These are phyloP conservation scores for Magallana gigas DNA, from an alignment of 1,140 invertebrate species.

Conservation along the genomic window DNA sequence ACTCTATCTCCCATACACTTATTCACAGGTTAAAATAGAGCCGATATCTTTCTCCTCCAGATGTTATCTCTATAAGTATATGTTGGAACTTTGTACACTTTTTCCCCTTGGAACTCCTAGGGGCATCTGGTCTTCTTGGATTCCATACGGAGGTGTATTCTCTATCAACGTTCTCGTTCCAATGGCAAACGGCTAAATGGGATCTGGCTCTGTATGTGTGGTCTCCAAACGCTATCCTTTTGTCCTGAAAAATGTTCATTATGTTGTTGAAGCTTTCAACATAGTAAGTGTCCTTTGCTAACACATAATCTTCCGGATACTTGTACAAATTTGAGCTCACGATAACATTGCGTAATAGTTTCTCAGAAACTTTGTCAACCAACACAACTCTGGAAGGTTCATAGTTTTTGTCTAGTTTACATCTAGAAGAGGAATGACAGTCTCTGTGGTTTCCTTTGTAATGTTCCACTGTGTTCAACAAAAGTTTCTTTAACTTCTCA, in stretches of 20 bases:
- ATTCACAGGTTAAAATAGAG: not conserved
- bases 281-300: constrained; percentile 35
- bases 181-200: constrained; percentile 39
- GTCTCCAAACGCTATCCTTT: constrained; percentile 47
- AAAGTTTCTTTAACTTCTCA: constrained; percentile 1
- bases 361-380: too few species aligned
- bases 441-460: not conserved
- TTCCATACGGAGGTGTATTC: too few species aligned
- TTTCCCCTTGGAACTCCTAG: constrained; percentile 26
- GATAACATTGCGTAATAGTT: not conserved
- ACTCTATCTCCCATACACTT: too few species aligned
- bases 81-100: constrained; percentile 40
- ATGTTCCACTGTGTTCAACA: not conserved
- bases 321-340: constrained; percentile 18
- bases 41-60: constrained; percentile 39
- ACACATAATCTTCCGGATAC: constrained; percentile 39
- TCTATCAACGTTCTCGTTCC: too few species aligned
- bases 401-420: not conserved
- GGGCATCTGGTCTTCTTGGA: too few species aligned
- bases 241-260: constrained; percentile 51
- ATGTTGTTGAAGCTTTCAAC: constrained; percentile 49
- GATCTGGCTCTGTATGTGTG: not conserved
- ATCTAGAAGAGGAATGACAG: constrained; percentile 21
- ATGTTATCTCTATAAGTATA: constrained; percentile 37
- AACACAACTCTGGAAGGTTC: too few species aligned